A percentile compares a stretch with the other conserved stretches of the same genome.
Conservation (phyloP, 1,140 invertebrate species). For the Pogonognathellus flavescens region DNA sequence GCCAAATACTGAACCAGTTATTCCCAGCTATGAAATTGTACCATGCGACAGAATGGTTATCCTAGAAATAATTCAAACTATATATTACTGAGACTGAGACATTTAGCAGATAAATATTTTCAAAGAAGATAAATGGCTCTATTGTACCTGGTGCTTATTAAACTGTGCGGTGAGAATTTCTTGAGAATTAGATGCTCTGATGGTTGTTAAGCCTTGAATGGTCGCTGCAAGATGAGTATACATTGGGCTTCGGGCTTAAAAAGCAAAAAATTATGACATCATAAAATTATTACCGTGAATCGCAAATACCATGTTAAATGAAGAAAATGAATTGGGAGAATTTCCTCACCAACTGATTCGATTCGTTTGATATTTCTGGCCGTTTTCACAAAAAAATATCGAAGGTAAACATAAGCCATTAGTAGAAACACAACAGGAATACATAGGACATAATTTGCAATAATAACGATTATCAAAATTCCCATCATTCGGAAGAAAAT, state of each 20-base stretch:
- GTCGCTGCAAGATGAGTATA: conserved; percentile 90
- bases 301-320: too few species aligned
- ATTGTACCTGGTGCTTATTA: conserved; percentile 76
- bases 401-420: conserved; percentile 73
- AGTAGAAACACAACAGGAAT: conserved; percentile 74
- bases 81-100: not conserved
- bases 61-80: not conserved
- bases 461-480: conserved; percentile 68
- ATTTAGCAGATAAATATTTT: too few species aligned
- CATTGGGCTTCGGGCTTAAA: conserved; percentile 81
- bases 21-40: conserved; percentile 76
- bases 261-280: not conserved
- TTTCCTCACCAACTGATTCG: conserved; percentile 70
- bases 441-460: conserved; percentile 76
- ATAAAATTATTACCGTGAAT: too few species aligned
- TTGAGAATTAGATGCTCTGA: conserved; percentile 84
- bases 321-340: not conserved
- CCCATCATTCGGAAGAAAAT: conserved; percentile 44
- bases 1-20: conserved; percentile 65
- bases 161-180: conserved; percentile 84
- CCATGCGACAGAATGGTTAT: conserved; percentile 79
- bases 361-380: conserved; percentile 76
- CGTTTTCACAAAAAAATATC: conserved; percentile 76
- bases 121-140: too few species aligned
- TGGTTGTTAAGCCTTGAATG: conserved; percentile 88